These are phyloP conservation scores for Neodon shergylaensis DNA, from an alignment of 2,113 vertebrate genomes.

Conservation along the genomic window DNA sequence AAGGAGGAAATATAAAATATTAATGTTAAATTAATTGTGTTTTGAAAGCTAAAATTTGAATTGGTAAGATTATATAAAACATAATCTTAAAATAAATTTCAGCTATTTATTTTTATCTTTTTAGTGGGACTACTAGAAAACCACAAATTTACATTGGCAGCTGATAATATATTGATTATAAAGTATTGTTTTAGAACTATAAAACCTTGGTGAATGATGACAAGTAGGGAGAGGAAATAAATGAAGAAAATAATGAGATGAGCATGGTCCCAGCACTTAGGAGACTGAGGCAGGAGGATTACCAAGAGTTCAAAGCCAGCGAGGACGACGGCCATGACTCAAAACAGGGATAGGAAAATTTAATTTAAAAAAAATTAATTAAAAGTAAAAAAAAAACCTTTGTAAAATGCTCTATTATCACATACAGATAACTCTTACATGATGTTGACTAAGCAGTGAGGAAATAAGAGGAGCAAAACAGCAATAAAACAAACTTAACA, in stretches of 20 bases:
- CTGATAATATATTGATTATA: neutral
- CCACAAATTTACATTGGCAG: neutral
- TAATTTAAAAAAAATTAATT: neutral
- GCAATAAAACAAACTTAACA: neutral
- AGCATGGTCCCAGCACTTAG: neutral
- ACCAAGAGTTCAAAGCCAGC: neutral
- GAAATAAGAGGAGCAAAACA: neutral
- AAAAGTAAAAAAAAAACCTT: neutral
- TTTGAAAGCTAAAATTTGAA: neutral
- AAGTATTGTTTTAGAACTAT: neutral
- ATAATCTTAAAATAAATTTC: neutral
- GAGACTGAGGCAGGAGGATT: neutral
- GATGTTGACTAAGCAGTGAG: neutral
- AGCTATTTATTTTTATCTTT: neutral
- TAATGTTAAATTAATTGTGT: neutral
- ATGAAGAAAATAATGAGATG: neutral
- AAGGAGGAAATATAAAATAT: neutral
- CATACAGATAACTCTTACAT: neutral
- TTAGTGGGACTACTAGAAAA: slow-evolving; percentile 2
- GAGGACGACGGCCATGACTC: neutral
- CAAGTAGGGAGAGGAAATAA: neutral
- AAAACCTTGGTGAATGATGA: neutral
- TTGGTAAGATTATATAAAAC: neutral
- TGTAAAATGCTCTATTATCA: neutral
- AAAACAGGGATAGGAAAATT: neutral